Evolutionary conservation across 2,797 vertebrate genomes (phyloP), one percentile per base, ranked within the genome.

Genomic region (Cuniculus paca): DNA sequence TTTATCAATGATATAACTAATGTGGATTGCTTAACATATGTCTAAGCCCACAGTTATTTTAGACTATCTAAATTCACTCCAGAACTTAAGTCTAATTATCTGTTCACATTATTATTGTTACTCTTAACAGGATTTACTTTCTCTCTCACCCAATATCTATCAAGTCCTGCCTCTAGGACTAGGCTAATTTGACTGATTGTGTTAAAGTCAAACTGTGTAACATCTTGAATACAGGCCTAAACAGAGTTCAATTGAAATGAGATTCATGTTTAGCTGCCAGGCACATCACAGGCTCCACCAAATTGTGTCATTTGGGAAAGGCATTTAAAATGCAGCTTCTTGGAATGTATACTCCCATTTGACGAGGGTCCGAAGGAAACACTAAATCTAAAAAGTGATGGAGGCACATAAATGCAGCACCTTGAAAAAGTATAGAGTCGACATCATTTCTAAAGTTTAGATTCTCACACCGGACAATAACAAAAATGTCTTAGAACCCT

Each of bases 241-340:
- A 39, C 19, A 93, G 72, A 95, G 72, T 93, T 96, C 97, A 97
- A 77, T 89, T 85, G 77, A 97, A 97, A 95, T 93, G 95, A 96
- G 95, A 96, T 95, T 97, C 91, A 22, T 60, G 24, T 91, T 95
- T 96, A 84, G 83, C 94, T 93, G 28, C 83, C 65, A 94, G 94
- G 89, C 87, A 94, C n/a, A 61, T 88, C 78, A 63, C 0, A 77
- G 52, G 0, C 61, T 77, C 61, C 48, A 80, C 63, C 82, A 83
- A 61, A 93, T 75, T 60, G n/a, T 58, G 8, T 83, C 95, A 90
- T 86, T 95, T 61, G 60, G 74, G 34, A 70, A 93, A 83, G 61
- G 34, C 74, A 8, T 88, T 94, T 96, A 78, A 70, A 90, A 61
- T 31, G 11, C 36, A 82, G 80, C 84, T 31, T 28, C 58, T 93